These are phyloP conservation scores for Notothenia rossii DNA, from an alignment of 2,113 vertebrate genomes.

Conservation along the genomic window DNA sequence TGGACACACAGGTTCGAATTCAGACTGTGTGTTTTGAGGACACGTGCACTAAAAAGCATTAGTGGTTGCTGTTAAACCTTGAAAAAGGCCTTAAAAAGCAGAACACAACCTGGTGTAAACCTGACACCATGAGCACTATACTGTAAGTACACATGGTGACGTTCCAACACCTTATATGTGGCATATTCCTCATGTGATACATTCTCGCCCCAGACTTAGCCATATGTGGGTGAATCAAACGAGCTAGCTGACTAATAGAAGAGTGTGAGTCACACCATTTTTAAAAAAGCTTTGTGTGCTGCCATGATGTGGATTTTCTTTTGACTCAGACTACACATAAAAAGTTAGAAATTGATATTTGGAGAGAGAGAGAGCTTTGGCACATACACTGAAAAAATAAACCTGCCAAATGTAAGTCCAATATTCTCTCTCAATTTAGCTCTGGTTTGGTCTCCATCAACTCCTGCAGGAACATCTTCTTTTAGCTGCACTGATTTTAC, in stretches of 20 bases:
- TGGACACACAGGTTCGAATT: constrained; percentile 37
- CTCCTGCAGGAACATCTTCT: no score
- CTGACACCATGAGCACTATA: constrained; percentile 12
- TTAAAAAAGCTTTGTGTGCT: constrained; percentile 23
- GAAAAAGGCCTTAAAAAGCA: constrained; percentile 48
- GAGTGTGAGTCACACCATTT: constrained; percentile 72
- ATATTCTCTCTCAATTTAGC: no score
- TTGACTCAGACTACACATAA: background rate
- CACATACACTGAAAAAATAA: background rate
- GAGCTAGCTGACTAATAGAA: constrained; percentile 69
- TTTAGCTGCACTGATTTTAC: no score
- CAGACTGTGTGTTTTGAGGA: constrained; percentile 35
- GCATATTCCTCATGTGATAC: constrained; percentile 62
- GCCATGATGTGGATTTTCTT: background rate
- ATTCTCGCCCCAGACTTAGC: constrained; percentile 48
- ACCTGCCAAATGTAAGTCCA: background rate
- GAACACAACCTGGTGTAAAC: constrained; percentile 46
- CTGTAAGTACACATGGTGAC: constrained; percentile 29
- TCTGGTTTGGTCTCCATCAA: no score
- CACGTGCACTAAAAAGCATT: constrained; percentile 38
- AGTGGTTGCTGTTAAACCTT: constrained; percentile 51
- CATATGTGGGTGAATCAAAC: constrained; percentile 77
- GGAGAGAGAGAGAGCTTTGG: background rate
- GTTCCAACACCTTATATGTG: constrained; percentile 35
- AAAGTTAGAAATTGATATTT: background rate